Evolutionary conservation across 2,888 invertebrate species (phyloP), one percentile per base, ranked within the genome.

Genomic region (Microctonus hyperodae): DNA sequence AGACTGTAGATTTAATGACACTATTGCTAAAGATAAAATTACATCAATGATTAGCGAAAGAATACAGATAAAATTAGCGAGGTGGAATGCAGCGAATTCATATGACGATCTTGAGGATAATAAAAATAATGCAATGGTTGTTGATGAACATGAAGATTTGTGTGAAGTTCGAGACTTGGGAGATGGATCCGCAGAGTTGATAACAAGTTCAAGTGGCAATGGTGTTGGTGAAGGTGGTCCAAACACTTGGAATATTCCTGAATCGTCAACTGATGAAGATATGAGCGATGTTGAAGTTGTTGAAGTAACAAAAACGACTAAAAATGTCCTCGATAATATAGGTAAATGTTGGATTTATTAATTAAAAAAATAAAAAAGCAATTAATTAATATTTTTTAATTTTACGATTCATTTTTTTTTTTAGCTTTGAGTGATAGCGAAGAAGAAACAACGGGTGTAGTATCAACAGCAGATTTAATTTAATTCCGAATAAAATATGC

Each of bases 361-460:
- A 31, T 59, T n/a, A n/a, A n/a, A 64, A 20, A 20, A 58, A 55
- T 55, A 65, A 51, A 51, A 61, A 51, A 60, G n/a, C n/a, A n/a
- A n/a, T n/a, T n/a, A 62, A 56, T 48, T 44, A 48, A 55, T 40
- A 5, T 64, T 68, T 53, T 56, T 51, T 44, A 28, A 11, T 59
- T 59, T 31, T 58, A 64, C 58, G 56, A 62, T 65, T 64, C 55
- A 25, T 51, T 25, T 65, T 28, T 37, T 73, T 70, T 69, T 16
- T 60, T 44, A 73, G 81, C 81, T 69, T 72, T 86, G 65, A 83
- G 81, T 74, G 84, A 85, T 66, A 86, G 86, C 63, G 86, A 86
- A 75, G 86, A 86, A 73, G 85, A 86, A 76, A 76, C 75, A 37
- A 81, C 80, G 2, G 76, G 76, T 61, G 77, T 76, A 62, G 67